Percentiles rank a stretch among this genome's conserved stretches.
These are phyloP conservation scores for Ascidia mentula DNA, from an alignment of 23 tunicate genomes.

Conservation along the genomic window DNA sequence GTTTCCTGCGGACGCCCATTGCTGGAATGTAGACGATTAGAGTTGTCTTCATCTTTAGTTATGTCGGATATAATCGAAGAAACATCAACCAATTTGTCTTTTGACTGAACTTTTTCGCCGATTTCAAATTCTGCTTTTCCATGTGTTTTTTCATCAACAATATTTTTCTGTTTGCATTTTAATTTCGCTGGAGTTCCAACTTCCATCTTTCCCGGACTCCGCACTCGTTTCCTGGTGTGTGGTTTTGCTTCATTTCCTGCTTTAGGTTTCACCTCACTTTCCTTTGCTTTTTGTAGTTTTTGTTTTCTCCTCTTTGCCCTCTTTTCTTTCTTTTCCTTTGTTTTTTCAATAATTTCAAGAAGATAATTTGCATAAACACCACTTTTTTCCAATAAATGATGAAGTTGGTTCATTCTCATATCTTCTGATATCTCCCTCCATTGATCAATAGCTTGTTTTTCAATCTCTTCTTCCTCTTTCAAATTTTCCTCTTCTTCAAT, in stretches of 20 bases:
- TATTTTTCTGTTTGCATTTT: slow-evolving; percentile 14
- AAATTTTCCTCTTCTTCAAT: slow-evolving; percentile 39
- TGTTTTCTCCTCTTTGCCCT: slow-evolving; percentile 11
- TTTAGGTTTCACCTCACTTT: neutral
- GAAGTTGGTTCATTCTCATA: slow-evolving; percentile 41
- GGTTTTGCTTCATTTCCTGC: neutral
- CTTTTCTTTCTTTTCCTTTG: slow-evolving; percentile 42
- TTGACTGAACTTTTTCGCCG: slow-evolving; percentile 18
- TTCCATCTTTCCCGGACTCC: neutral
- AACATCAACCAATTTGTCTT: slow-evolving; percentile 32
- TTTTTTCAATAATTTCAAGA: slow-evolving; percentile 45
- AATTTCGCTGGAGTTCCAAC: slow-evolving; percentile 7
- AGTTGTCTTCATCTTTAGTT: slow-evolving; percentile 22
- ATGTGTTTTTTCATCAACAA: neutral
- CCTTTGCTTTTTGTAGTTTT: neutral
- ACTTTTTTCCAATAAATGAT: slow-evolving; percentile 72
- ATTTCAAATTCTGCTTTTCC: neutral
- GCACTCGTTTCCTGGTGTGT: neutral
- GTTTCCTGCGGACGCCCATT: no score
- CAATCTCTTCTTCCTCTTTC: slow-evolving; percentile 24
- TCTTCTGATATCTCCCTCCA: slow-evolving; percentile 41
- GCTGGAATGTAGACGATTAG: no score
- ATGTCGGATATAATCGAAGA: neutral
- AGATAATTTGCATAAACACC: slow-evolving; percentile 77
- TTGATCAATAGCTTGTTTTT: slow-evolving; percentile 24